Evolutionary conservation across 2,113 vertebrate genomes (phyloP).

Genomic region (Sapayoa aenigma): DNA sequence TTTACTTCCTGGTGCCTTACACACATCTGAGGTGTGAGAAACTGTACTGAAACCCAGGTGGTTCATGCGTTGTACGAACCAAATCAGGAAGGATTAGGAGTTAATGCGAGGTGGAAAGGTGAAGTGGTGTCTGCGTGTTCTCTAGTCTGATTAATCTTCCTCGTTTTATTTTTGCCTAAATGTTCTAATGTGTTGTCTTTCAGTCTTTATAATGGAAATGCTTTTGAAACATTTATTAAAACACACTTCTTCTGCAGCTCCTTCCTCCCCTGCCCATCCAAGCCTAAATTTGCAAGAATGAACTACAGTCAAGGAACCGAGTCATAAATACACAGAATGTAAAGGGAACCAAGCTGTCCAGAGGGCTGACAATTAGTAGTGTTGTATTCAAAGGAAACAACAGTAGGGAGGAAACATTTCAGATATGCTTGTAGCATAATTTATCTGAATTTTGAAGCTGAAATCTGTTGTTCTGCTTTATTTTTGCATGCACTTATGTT

Average conservation of each 20-base stretch:
- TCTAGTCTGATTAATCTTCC: slow-evolving; percentile 1
- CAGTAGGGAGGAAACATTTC: not conserved
- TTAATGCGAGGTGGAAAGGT: not conserved
- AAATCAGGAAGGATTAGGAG: not conserved
- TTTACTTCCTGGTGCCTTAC: not conserved
- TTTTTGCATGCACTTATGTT: not conserved
- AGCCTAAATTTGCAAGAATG: not conserved
- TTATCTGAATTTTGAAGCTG: not conserved
- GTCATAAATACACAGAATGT: not conserved
- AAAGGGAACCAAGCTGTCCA: not conserved
- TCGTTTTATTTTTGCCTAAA: not conserved
- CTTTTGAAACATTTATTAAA: not conserved
- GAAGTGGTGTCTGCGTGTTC: not conserved
- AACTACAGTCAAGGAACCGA: not conserved
- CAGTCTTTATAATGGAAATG: not conserved
- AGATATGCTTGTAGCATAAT: not conserved
- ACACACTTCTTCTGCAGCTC: not conserved
- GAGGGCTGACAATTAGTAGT: not conserved
- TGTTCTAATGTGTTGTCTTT: not conserved
- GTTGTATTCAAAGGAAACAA: not conserved
- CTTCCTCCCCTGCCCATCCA: not conserved
- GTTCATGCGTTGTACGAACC: not conserved
- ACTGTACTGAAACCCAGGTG: not conserved
- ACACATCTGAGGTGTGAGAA: not conserved
- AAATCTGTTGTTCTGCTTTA: not conserved